phyloP scores from a whole-genome alignment of 92 coral and sea anemone species.

The Galaxea fascicularis region DNA sequence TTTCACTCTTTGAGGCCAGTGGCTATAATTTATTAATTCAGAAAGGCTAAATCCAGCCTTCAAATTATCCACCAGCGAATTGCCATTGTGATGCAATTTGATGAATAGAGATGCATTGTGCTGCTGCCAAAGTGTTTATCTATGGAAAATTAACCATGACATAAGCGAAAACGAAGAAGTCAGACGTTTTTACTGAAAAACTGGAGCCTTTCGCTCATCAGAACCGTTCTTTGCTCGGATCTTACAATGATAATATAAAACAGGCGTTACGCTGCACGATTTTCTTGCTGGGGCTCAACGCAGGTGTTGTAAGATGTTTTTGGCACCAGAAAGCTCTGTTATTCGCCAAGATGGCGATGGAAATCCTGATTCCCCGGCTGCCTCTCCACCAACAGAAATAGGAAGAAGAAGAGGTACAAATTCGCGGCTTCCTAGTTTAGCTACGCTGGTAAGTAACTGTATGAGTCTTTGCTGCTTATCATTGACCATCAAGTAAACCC shows the following conservation, averaged over 20 bases:
- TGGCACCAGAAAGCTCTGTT: constrained; percentile 30
- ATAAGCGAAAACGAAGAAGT: constrained; percentile 2
- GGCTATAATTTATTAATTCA: constrained; percentile 22
- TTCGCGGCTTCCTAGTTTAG: constrained; percentile 79
- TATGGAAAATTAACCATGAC: constrained; percentile 28
- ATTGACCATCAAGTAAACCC: neutral
- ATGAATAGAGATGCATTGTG: constrained; percentile 17
- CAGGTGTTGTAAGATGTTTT: constrained; percentile 27
- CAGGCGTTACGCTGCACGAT: neutral
- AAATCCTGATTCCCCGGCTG: neutral
- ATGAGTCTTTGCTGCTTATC: neutral
- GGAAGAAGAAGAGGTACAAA: constrained; percentile 40
- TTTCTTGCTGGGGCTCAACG: neutral
- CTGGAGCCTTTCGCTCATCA: no score
- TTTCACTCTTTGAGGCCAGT: neutral
- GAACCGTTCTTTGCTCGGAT: neutral
- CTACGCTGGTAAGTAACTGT: constrained; percentile 75
- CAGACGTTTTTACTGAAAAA: no score
- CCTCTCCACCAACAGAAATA: constrained; percentile 10
- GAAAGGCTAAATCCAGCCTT: neutral
- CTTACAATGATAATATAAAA: neutral
- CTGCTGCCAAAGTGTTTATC: constrained; percentile 30
- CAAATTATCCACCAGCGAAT: constrained; percentile 18
- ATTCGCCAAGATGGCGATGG: constrained; percentile 31
- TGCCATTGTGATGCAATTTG: constrained; percentile 33